Base-by-base conservation (phyloP, 2,888 invertebrate species). In the Drosophila nigritarsus region DNA sequence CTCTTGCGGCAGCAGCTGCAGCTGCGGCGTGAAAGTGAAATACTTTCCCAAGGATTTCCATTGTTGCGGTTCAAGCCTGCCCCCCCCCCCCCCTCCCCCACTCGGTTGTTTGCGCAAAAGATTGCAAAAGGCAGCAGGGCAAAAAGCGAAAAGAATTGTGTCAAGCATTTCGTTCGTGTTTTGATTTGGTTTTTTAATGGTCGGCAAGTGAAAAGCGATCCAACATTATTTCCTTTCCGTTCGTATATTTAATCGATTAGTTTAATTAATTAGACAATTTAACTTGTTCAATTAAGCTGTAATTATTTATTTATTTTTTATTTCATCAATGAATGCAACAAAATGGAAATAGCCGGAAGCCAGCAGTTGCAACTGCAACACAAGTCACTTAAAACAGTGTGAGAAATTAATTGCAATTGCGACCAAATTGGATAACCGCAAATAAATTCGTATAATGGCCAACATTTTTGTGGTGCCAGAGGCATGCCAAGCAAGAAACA, bases 41-140 rank as follows among this genome's bases (percentile, higher is more conserved):
- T 85, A 80, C 85, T 80, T 87, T 77, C 63, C 76, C 76, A 85
- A 87, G 85, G 87, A 82, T 87, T 72, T 80, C 75, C 77, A 82
- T 85, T 85, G 85, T 85, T 85, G 87, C 80, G 85, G 87, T 60
- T 77, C 64, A 65, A 63, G 24, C 49, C 42, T 45, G 30, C 58
- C 24, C 5, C 32, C n/a, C n/a, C n/a, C 38, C 4, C 38, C 4
- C 11, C 3, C n/a, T n/a, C 13, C 1, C 18, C 18, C 29, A 58
- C 64, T 56, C 70, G 50, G 30, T 49, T 66, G 76, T 70, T 72
- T 80, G 71, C 54, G 71, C 65, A 67, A 76, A 73, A 67, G 68
- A 80, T 74, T 80, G 75, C 54, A 64, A 64, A 59, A 51, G 60
- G 38, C 70, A 24, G 51, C 45, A 51, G 51, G 24, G 42, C 49